Evolutionary conservation across 2,113 vertebrate genomes (phyloP), one percentile per base, ranked within the genome.

Genomic region (Lagopus muta): DNA sequence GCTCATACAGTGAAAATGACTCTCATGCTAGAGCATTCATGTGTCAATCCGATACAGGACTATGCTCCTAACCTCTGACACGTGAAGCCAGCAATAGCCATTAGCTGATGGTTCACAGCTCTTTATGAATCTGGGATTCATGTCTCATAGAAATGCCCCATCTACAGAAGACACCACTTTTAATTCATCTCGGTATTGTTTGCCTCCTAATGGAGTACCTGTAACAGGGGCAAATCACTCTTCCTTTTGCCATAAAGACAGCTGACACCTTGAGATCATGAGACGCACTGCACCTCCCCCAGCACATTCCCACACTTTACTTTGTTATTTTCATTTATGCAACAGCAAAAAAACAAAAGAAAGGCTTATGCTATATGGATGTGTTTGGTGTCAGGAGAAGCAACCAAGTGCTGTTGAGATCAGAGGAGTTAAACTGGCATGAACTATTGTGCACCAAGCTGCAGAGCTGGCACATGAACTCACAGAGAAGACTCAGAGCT

Each of bases 181-280:
- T 50, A 81, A 73, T 72, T 38, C 8, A 20, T 78, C n/a, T 8
- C 5, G 1, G 2, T 10, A 77, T 28, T 47, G 11, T 10, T 21
- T 10, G 5, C n/a, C 19, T 79, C 12, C 45, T 81, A 28, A 57
- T 4, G 3, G 18, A 84, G 8, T 16, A 40, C 21, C 52, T 90
- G 71, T 38, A 76, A 62, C 36, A 45, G 48, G 22, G 24, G n/a
- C 47, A 71, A 88, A 88, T 48, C 43, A 57, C 47, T 65, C 73
- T 88, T 71, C 43, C 43, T 82, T 72, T 65, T 74, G 38, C 32
- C 47, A 67, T 55, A 48, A 43, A 86, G 69, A 45, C 88, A 87
- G 74, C 27, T 90, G 88, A 87, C 64, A 88, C 70, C 88, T 92
- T 95, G 89, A 86, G 40, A 58, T 96, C 86, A 87, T 47, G 28